These are phyloP conservation scores for Tetheella fluctuosa DNA, from an alignment of 2,888 invertebrate genomes.

Conservation along the genomic window DNA sequence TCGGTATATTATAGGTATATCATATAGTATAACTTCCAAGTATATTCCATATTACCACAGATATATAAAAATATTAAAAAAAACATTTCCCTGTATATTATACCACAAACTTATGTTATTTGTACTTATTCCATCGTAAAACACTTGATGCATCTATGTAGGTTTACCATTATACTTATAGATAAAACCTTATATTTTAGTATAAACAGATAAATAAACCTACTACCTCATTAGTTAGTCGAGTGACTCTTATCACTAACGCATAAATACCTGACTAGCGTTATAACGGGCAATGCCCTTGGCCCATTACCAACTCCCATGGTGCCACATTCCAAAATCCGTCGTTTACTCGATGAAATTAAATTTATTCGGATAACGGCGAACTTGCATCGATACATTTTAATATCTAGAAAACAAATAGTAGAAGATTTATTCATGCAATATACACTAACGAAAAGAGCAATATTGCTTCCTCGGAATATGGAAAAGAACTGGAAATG, in stretches of 20 bases:
- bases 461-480: neutral
- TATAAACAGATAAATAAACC: slow-evolving; percentile 30
- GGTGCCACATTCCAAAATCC: slow-evolving; percentile 42
- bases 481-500: neutral
- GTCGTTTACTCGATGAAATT: slow-evolving; percentile 12
- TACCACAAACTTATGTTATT: neutral
- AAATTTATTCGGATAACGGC: neutral
- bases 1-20: slow-evolving; percentile 18
- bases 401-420: slow-evolving; percentile 1
- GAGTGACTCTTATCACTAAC: slow-evolving; percentile 43
- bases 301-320: slow-evolving; percentile 48
- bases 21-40: neutral
- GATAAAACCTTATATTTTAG: slow-evolving; percentile 16
- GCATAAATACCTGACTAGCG: slow-evolving; percentile 43
- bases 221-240: slow-evolving; percentile 38
- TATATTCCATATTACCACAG: neutral
- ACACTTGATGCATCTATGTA: neutral
- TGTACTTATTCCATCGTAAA: neutral
- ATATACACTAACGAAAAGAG: neutral
- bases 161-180: neutral
- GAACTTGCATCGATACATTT: neutral
- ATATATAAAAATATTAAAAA: too few relatives aligned
- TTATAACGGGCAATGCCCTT: slow-evolving; percentile 56
- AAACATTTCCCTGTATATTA: neutral
- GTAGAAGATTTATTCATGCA: slow-evolving; percentile 6